Conservation (phyloP, 2,888 invertebrate species). For the Corythucha ciliata region DNA sequence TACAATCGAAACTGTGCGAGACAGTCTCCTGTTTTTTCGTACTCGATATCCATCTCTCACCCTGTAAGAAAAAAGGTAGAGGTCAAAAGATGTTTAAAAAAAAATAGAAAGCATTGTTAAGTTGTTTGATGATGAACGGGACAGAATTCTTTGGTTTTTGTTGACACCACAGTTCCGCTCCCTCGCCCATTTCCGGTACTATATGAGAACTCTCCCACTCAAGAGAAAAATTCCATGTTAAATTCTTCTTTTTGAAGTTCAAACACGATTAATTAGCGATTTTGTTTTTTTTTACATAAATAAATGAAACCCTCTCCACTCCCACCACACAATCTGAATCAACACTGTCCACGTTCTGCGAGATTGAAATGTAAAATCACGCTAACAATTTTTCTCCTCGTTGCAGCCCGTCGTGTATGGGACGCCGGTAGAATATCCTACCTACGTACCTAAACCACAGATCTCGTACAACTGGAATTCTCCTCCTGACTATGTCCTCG, state of each 20-base stretch:
- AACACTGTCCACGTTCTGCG: not conserved
- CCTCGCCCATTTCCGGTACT: constrained; percentile 22
- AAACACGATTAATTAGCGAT: too few species aligned
- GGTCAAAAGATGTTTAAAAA: too few species aligned
- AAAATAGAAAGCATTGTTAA: too few species aligned
- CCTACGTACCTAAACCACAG: constrained; percentile 14
- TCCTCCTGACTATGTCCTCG: constrained; percentile 11
- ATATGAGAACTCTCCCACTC: not conserved
- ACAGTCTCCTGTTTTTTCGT: too few species aligned
- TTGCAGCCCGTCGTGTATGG: constrained; percentile 15
- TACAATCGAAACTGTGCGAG: too few species aligned
- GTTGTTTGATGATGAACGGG: too few species aligned
- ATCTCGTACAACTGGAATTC: constrained; percentile 9
- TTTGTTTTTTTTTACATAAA: too few species aligned
- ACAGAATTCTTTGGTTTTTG: constrained; percentile 5
- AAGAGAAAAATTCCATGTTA: not conserved
- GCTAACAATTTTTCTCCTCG: not conserved
- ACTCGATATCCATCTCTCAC: too few species aligned
- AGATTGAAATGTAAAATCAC: not conserved
- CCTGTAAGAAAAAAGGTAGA: too few species aligned
- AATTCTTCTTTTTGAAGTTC: too few species aligned
- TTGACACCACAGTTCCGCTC: constrained; percentile 4
- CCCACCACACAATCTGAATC: too few species aligned
- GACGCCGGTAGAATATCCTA: constrained; percentile 6
- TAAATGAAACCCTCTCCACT: too few species aligned